Percentiles rank a stretch among this genome's conserved stretches.
Conservation (phyloP, 2,888 invertebrate genomes). For the Kuschelorhynchus macadamiae region DNA sequence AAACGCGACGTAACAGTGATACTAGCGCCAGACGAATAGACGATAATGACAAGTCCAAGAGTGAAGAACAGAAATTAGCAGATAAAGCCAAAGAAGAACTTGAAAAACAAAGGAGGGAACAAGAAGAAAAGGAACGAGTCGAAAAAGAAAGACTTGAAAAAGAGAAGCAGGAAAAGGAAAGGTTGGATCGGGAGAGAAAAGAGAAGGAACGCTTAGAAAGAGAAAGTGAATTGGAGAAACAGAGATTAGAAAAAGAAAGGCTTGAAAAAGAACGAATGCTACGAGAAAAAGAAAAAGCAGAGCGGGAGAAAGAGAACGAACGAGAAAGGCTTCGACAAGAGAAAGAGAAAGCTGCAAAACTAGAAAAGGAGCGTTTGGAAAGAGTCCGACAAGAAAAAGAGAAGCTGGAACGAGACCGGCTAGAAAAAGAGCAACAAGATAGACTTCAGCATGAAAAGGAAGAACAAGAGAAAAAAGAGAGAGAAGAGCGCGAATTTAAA, state of each 20-base stretch:
- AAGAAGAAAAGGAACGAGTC: constrained; percentile 63
- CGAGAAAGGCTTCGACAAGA: constrained; percentile 55
- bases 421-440: constrained; percentile 64
- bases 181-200: constrained; percentile 61
- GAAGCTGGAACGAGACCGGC: constrained; percentile 62
- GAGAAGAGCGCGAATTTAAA: constrained; percentile 59
- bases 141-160: constrained; percentile 64
- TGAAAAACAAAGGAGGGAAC: constrained; percentile 62
- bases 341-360: constrained; percentile 60
- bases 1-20: constrained; percentile 63
- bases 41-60: constrained; percentile 62
- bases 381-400: constrained; percentile 64
- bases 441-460: constrained; percentile 62
- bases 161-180: constrained; percentile 60
- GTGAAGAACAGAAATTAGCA: constrained; percentile 65
- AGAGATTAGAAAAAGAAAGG: constrained; percentile 63
- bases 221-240: constrained; percentile 63
- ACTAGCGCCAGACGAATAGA: constrained; percentile 60
- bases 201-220: constrained; percentile 62
- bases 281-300: constrained; percentile 63
- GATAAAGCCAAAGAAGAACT: constrained; percentile 66
- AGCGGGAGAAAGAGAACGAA: constrained; percentile 64
- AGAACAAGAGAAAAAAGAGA: constrained; percentile 60
- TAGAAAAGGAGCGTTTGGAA: constrained; percentile 61
- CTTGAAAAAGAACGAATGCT: constrained; percentile 64